Evolutionary conservation across 2,888 invertebrate species (phyloP).

Genomic region (Xanthostigma xanthostigma): DNA sequence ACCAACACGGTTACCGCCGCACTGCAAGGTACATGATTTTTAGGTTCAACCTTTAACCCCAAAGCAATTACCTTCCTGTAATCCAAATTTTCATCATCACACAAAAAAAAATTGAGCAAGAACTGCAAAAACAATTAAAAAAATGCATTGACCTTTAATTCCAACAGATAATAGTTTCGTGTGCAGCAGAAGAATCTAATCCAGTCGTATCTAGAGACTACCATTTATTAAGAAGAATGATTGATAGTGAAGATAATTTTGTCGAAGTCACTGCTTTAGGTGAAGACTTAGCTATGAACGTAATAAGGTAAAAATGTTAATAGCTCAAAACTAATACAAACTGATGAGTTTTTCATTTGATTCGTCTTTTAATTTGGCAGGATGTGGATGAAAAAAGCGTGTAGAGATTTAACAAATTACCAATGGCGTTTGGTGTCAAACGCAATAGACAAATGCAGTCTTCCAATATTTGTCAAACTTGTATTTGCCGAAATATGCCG

Average conservation of each 20-base stretch:
- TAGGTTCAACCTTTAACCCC: not conserved
- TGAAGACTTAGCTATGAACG: slow-evolving; percentile 85
- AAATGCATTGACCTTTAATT: not conserved
- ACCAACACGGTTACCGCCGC: slow-evolving; percentile 73
- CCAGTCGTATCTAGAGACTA: slow-evolving; percentile 79
- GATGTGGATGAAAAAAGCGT: slow-evolving; percentile 85
- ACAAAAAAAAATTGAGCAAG: too few species aligned
- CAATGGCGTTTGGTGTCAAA: slow-evolving; percentile 92
- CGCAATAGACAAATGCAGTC: slow-evolving; percentile 80
- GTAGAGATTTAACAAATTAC: slow-evolving; percentile 76
- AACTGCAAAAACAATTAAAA: not conserved
- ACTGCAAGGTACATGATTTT: slow-evolving; percentile 57
- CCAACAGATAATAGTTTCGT: slow-evolving; percentile 74
- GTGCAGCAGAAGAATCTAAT: slow-evolving; percentile 75
- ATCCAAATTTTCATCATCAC: too few species aligned
- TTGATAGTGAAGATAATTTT: slow-evolving; percentile 77
- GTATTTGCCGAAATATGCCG: slow-evolving; percentile 95
- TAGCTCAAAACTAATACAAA: not conserved
- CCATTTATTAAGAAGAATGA: slow-evolving; percentile 70
- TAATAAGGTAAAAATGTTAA: slow-evolving; percentile 46
- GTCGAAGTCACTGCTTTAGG: slow-evolving; percentile 82
- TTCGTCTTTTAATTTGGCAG: slow-evolving; percentile 28
- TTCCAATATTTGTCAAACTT: slow-evolving; percentile 93
- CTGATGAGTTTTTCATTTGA: not conserved
- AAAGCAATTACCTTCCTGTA: too few species aligned